Evolutionary conservation across 2,113 vertebrate species (phyloP).

Genomic region (Actenoides lindsayi): DNA sequence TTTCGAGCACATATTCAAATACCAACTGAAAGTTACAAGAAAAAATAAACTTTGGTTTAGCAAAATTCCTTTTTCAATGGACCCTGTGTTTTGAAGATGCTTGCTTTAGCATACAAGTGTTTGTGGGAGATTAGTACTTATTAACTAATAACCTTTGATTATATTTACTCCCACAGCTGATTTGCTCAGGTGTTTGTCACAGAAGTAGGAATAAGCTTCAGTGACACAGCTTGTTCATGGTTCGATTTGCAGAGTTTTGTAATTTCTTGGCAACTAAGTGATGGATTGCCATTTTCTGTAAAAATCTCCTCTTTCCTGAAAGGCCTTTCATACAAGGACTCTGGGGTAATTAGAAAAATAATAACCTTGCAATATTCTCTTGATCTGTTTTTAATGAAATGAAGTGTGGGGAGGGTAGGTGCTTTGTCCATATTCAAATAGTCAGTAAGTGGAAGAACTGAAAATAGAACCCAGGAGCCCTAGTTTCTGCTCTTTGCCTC

Average conservation of each 20-base stretch:
- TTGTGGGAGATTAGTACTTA: constrained; percentile 57
- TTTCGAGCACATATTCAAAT: not conserved
- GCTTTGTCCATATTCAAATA: constrained; percentile 47
- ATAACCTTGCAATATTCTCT: constrained; percentile 50
- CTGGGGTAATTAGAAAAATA: constrained; percentile 66
- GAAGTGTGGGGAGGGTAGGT: not conserved
- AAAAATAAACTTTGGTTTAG: not conserved
- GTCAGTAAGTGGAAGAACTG: constrained; percentile 14
- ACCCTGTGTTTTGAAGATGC: not conserved
- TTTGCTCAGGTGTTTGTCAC: constrained; percentile 55
- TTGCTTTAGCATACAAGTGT: constrained; percentile 6
- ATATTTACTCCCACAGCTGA: constrained; percentile 51
- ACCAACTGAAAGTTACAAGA: not conserved
- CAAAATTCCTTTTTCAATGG: not conserved
- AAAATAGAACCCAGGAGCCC: constrained; percentile 27
- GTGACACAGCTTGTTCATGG: constrained; percentile 18
- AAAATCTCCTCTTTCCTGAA: constrained; percentile 39
- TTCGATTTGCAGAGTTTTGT: constrained; percentile 25
- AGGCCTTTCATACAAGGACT: constrained; percentile 45
- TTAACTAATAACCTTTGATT: constrained; percentile 65
- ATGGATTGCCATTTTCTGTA: constrained; percentile 49
- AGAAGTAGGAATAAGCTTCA: constrained; percentile 26
- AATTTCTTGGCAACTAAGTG: constrained; percentile 62
- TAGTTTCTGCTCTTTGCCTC: not conserved
- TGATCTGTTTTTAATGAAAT: constrained; percentile 61